Conservation (phyloP, 2,113 vertebrate species). For the Ictalurus punctatus region DNA sequence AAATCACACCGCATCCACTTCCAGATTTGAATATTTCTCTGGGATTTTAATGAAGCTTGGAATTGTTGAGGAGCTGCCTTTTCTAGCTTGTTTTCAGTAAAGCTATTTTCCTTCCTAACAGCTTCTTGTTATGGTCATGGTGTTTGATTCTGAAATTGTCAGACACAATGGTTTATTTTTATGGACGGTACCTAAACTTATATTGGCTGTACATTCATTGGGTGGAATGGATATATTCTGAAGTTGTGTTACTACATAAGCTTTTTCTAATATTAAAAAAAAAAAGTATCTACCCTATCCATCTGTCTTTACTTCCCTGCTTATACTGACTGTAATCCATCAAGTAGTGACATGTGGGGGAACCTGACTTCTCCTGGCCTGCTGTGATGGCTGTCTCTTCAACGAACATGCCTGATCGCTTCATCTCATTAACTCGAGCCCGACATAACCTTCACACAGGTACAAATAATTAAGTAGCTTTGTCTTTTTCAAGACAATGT, state of each 20-base stretch:
- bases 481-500: neutral
- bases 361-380: slow-evolving; percentile 40
- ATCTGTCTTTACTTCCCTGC: slow-evolving; percentile 51
- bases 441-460: neutral
- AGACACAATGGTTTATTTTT: neutral
- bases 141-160: neutral
- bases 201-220: neutral
- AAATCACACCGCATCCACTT: neutral
- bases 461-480: neutral
- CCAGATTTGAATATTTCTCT: neutral
- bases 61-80: neutral
- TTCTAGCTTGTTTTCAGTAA: neutral
- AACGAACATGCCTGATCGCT: slow-evolving; percentile 12
- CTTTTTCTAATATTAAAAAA: neutral
- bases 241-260: neutral
- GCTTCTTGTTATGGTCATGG: neutral
- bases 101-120: neutral
- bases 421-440: slow-evolving; percentile 32
- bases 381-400: slow-evolving; percentile 12
- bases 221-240: neutral
- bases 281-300: slow-evolving; percentile 35
- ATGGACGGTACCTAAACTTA: neutral
- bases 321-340: slow-evolving; percentile 70
- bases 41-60: neutral
- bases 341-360: slow-evolving; percentile 54